Evolutionary conservation across 2,113 vertebrate species (phyloP).

Genomic region (Xenopus laevis): DNA sequence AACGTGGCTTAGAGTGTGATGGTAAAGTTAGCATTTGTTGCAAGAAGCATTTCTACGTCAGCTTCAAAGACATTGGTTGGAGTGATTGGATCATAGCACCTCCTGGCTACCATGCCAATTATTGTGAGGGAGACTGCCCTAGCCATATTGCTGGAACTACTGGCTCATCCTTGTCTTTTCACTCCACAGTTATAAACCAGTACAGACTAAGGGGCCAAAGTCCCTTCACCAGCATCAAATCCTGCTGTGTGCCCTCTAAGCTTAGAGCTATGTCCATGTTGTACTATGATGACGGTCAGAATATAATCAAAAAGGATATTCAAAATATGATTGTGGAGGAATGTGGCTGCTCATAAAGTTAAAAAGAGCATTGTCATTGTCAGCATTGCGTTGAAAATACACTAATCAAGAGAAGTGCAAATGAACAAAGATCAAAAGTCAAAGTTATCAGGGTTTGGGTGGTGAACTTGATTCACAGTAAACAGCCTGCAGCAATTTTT

Average conservation of each 20-base stretch:
- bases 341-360: conserved; percentile 87
- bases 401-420: conserved; percentile 49
- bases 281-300: conserved; percentile 95
- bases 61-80: conserved; percentile 98
- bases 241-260: conserved; percentile 92
- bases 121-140: conserved; percentile 95
- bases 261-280: conserved; percentile 98
- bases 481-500: conserved; percentile 53
- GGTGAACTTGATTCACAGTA: conserved; percentile 46
- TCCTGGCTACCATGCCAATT: conserved; percentile 91
- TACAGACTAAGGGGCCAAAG: conserved; percentile 92
- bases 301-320: conserved; percentile 98
- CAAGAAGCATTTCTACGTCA: conserved; percentile 93
- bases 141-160: conserved; percentile 89
- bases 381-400: conserved; percentile 36
- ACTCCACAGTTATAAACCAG: conserved; percentile 95
- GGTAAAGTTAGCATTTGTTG: conserved; percentile 94
- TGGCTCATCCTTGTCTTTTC: conserved; percentile 88
- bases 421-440: conserved; percentile 15
- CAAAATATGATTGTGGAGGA: conserved; percentile 98
- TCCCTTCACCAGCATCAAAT: conserved; percentile 90
- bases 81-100: conserved; percentile 98
- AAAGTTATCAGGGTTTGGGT: conserved; percentile 1
- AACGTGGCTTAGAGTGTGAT: conserved; percentile 92
- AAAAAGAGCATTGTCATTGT: conserved; percentile 38